These are phyloP conservation scores for Thrips palmi DNA, from an alignment of 1,140 invertebrate species.

Conservation along the genomic window DNA sequence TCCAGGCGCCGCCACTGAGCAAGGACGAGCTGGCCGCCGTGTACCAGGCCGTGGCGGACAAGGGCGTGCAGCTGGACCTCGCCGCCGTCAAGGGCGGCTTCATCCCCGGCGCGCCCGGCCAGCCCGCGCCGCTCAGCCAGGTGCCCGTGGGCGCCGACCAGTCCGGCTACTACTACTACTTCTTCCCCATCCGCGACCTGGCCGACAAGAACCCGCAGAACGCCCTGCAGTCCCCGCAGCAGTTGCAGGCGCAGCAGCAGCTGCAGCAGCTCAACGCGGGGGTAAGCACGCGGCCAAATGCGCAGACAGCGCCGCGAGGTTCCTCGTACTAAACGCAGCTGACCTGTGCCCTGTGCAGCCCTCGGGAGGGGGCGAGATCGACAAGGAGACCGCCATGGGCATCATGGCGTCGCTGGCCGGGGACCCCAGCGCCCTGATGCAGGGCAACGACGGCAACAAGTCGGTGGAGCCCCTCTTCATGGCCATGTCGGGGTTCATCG, in stretches of 20 bases:
- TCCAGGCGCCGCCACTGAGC: conserved; percentile 11
- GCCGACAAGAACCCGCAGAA: background rate
- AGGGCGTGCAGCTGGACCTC: conserved; percentile 13
- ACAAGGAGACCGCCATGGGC: background rate
- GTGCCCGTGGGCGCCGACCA: conserved; percentile 9
- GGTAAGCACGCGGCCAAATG: background rate
- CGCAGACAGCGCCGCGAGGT: background rate
- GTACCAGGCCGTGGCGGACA: conserved; percentile 15
- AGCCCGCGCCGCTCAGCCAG: background rate
- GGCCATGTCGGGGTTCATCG: conserved; percentile 28
- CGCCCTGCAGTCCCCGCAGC: no score
- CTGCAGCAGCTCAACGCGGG: background rate
- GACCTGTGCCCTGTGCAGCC: background rate
- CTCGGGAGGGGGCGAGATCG: background rate
- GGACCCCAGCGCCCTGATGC: background rate
- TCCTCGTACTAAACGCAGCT: background rate
- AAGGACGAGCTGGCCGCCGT: conserved; percentile 16
- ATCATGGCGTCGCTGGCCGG: conserved; percentile 7
- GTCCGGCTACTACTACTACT: conserved; percentile 16
- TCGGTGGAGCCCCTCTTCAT: conserved; percentile 26
- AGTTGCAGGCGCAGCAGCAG: conserved; percentile 5
- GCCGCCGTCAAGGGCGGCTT: background rate
- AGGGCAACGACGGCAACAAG: conserved; percentile 12
- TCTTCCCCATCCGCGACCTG: conserved; percentile 16
- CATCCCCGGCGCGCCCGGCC: background rate